Percentiles rank a stretch among this genome's conserved stretches.
Evolutionary conservation across 2,888 invertebrate species (phyloP).

Genomic region (Epinotia ramella): DNA sequence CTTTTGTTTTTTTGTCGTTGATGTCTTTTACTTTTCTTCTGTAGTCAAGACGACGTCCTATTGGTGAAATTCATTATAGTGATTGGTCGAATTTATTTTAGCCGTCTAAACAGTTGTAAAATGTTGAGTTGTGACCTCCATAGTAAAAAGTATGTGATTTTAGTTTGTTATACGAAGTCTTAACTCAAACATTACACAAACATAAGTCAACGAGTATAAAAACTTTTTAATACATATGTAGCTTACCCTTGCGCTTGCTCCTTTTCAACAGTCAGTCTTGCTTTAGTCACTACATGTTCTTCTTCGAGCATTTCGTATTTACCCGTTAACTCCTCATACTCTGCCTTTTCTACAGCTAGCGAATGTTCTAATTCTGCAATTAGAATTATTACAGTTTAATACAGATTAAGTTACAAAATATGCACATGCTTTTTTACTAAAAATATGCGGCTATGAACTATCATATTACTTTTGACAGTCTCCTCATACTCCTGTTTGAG

Average conservation of each 20-base stretch:
- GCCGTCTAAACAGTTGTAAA: too few relatives aligned
- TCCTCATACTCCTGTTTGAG: slow-evolving; percentile 88
- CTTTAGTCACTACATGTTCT: slow-evolving; percentile 93
- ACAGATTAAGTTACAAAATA: slow-evolving; percentile 46
- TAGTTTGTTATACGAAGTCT: too few relatives aligned
- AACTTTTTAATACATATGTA: slow-evolving; percentile 13
- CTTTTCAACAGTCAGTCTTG: slow-evolving; percentile 92
- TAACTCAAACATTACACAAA: too few relatives aligned
- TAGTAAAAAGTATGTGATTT: too few relatives aligned
- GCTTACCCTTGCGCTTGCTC: slow-evolving; percentile 89
- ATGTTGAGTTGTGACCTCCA: too few relatives aligned
- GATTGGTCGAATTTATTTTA: too few relatives aligned
- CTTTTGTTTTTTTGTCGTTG: too few relatives aligned
- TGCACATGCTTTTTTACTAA: background rate
- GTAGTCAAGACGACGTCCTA: too few relatives aligned
- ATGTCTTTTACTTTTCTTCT: too few relatives aligned
- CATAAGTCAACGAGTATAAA: too few relatives aligned
- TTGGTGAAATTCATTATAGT: too few relatives aligned
- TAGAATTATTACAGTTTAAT: slow-evolving; percentile 49
- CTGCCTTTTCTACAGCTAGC: slow-evolving; percentile 88
- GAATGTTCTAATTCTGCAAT: slow-evolving; percentile 88
- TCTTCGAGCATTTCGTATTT: slow-evolving; percentile 94
- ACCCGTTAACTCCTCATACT: slow-evolving; percentile 91
- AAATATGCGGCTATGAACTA: background rate
- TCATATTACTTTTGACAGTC: slow-evolving; percentile 87